Base-by-base conservation (phyloP, 1,140 invertebrate genomes). In the Nymphalis io region DNA sequence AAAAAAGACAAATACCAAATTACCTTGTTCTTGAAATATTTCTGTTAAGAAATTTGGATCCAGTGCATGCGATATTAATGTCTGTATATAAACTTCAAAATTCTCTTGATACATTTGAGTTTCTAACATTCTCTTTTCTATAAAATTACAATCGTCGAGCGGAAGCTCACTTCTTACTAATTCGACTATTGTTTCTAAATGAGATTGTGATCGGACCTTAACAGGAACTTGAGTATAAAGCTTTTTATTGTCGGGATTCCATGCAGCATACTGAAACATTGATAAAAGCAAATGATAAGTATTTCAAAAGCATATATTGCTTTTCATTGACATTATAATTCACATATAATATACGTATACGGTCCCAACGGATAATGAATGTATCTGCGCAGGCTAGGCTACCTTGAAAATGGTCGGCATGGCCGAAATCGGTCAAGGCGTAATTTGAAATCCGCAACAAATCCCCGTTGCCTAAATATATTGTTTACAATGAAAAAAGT, bases 41-140 rank as follows among this genome's bases (percentile, higher is more conserved):
- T 98, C 97, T 15, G 94, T 95, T 0, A 97, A 92, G 83, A 98
- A 98, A 91, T 97, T 97, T 3, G 96, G 95, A 92, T 98, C 96
- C 57, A 98, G 91, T 1, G 96, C 96, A 91, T 97, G 96, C 1
- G 96, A 97, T 78, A 98, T 97, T 75, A 98, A 93, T 6, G 96
- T 97, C 86, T 98, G 96, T 87, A 98, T 95, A 78, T 97, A 98
- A 5, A 98, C 96, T 93, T 97, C 96, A 88, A 97, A 97, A 88
- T 96, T 96, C 78, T 97, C 96, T 81, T 96, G 95, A 91, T 96
- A 96, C 74, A 94, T 94, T 78, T 95, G 93, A 60, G 94, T 95
- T 65, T 96, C 94, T 75, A 95, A 93, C 93, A 96, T 95, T 62
- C 94, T 93, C 80, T 95, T 95, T 71, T 95, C 94, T 55, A 96